A percentile compares a stretch with the other conserved stretches of the same genome.
Evolutionary conservation across 1,140 invertebrate species (phyloP).

Genomic region (Drosophila kanapiae): DNA sequence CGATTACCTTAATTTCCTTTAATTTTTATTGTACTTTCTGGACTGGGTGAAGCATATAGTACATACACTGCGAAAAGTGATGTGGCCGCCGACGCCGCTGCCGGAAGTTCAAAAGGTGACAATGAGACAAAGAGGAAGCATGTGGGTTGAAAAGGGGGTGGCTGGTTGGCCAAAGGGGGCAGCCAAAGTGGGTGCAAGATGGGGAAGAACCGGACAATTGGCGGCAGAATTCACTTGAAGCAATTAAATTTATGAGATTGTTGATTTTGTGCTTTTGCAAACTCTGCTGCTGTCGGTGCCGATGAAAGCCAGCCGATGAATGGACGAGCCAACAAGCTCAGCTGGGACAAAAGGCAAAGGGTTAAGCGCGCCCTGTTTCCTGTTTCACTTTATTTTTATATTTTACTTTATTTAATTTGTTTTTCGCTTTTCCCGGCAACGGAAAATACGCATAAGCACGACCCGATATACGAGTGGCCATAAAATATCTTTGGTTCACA

Average conservation of each 20-base stretch:
- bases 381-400: slow-evolving; percentile 2
- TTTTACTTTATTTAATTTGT: slow-evolving; percentile 21
- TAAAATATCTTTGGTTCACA: slow-evolving; percentile 79
- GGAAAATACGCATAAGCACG: slow-evolving; percentile 18
- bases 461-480: slow-evolving; percentile 37
- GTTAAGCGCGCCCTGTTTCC: slow-evolving; percentile 15
- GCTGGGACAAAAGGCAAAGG: slow-evolving; percentile 25
- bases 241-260: slow-evolving; percentile 83
- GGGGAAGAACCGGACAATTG: slow-evolving; percentile 50
- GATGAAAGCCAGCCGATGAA: slow-evolving; percentile 53
- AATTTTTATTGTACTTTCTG: neutral
- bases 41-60: slow-evolving; percentile 28
- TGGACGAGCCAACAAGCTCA: neutral
- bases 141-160: neutral
- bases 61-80: slow-evolving; percentile 27
- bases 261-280: slow-evolving; percentile 49
- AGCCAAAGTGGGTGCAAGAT: neutral
- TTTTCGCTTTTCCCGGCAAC: slow-evolving; percentile 11
- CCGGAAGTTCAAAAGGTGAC: slow-evolving; percentile 83
- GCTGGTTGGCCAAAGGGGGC: neutral
- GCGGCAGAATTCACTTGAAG: slow-evolving; percentile 78
- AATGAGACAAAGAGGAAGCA: slow-evolving; percentile 50
- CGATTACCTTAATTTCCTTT: neutral
- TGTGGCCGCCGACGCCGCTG: slow-evolving; percentile 49
- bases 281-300: slow-evolving; percentile 33